Evolutionary conservation across 2,797 vertebrate species (phyloP), one percentile per base, ranked within the genome.

Genomic region (Arremon brunneinucha): DNA sequence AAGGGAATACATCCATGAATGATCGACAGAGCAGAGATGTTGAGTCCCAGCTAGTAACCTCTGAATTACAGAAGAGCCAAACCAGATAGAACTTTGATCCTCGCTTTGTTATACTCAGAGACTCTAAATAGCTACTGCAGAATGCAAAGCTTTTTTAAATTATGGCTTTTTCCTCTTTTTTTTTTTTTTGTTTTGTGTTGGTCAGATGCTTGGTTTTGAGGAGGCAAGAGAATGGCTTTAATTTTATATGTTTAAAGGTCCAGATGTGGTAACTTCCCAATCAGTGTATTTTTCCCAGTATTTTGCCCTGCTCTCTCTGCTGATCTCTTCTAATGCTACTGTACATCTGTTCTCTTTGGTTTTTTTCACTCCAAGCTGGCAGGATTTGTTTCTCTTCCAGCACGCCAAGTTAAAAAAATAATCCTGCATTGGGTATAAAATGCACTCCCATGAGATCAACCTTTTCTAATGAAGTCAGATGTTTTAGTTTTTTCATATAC

Each of bases 311-410:
- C 12, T 79, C 7, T 57, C 32, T 77, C 22, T 70, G 53, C 67
- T 80, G 56, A 30, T 81, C 27, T 83, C 50, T 88, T 63, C 68
- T 94, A 30, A 74, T 63, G 30, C n/a, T 92, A 47, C 49, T 68
- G 64, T 77, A 65, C 83, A 90, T 93, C 90, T 95, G 88, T 90
- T 95, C 52, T 65, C 17, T 43, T 81, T 80, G 43, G 18, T 79
- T 93, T 71, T 78, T 95, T 93, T 90, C 46, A 57, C n/a, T 77
- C 39, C 60, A 93, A 87, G 71, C 49, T 93, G 88, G 44, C 37
- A 89, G n/a, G 30, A 84, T 75, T 82, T 95, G 20, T 82, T 95
- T 82, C 21, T 63, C 22, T 88, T 94, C 70, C 64, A 89, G 57
- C 12, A 68, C 0, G 0, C 32, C n/a, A 82, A 80, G 41, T 62